Evolutionary conservation across 2,797 vertebrate species (phyloP).

Genomic region (Pseudotriccus pelzelni): DNA sequence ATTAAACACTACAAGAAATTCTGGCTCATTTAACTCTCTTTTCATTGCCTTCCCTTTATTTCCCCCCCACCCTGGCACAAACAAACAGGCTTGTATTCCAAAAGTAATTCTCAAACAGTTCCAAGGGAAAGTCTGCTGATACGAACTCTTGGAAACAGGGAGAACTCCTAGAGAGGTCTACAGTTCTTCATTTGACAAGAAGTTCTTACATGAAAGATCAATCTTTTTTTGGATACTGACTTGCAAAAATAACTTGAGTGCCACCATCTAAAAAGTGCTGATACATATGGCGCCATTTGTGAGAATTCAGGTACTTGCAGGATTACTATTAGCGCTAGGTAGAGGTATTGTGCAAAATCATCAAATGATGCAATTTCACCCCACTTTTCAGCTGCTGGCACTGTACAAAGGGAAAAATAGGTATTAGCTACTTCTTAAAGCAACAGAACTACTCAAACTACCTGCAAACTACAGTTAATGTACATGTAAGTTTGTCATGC

Average conservation of each 20-base stretch:
- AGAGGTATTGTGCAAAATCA: conserved; percentile 59
- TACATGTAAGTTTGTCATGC: conserved; percentile 78
- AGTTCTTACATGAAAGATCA: conserved; percentile 67
- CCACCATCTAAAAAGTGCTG: conserved; percentile 71
- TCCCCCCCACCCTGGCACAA: background rate
- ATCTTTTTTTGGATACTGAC: conserved; percentile 55
- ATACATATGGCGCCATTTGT: conserved; percentile 6
- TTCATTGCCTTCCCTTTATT: conserved; percentile 71
- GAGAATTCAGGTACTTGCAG: conserved; percentile 34
- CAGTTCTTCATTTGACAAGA: conserved; percentile 65
- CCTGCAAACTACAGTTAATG: conserved; percentile 74
- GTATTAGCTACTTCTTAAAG: conserved; percentile 72
- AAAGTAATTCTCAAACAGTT: conserved; percentile 36
- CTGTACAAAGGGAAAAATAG: conserved; percentile 64
- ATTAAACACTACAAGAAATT: conserved; percentile 65
- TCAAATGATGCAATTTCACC: conserved; percentile 52
- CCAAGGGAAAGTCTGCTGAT: conserved; percentile 42
- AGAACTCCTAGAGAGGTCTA: conserved; percentile 72
- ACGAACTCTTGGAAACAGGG: conserved; percentile 58
- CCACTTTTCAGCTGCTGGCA: conserved; percentile 70
- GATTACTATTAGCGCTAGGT: conserved; percentile 29
- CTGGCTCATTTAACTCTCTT: conserved; percentile 70
- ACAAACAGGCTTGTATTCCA: conserved; percentile 38
- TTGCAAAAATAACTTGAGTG: conserved; percentile 69
- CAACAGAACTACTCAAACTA: conserved; percentile 71